Conservation (phyloP, 2,113 vertebrate species). For the Sinocyclocheilus anshuiensis region DNA sequence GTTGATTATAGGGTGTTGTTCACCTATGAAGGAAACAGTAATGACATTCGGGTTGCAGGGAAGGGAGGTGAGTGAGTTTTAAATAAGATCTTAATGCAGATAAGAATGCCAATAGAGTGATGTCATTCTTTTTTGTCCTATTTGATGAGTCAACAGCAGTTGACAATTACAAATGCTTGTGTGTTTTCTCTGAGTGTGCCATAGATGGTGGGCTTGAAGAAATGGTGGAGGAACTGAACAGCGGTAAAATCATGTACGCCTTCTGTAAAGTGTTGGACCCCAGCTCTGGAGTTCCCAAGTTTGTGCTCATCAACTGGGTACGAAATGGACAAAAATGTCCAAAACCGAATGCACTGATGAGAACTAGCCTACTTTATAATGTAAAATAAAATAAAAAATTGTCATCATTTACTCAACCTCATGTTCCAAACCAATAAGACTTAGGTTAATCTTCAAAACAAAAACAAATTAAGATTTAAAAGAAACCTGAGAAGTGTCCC, state of each 20-base stretch:
- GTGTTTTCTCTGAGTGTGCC: not conserved
- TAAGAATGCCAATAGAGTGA: conserved; percentile 9
- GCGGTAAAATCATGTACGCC: conserved; percentile 96
- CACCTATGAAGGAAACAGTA: conserved; percentile 96
- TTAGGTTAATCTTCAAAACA: too few species aligned
- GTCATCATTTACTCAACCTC: too few species aligned
- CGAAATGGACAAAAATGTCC: conserved; percentile 50
- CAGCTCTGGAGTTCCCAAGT: conserved; percentile 92
- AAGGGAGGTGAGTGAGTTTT: conserved; percentile 80
- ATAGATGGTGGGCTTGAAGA: conserved; percentile 90
- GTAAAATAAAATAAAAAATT: not conserved
- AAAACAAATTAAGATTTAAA: too few species aligned
- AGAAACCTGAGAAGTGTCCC: too few species aligned
- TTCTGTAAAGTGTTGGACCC: conserved; percentile 91
- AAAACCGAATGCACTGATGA: not conserved
- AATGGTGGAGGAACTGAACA: conserved; percentile 92
- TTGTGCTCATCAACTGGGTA: conserved; percentile 96
- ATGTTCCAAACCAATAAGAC: too few species aligned
- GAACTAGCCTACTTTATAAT: not conserved
- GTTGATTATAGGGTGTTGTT: conserved; percentile 83
- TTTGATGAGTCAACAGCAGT: not conserved
- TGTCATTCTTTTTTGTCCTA: not conserved
- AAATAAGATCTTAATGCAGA: not conserved
- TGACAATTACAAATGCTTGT: not conserved
- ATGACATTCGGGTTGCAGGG: conserved; percentile 85